These are phyloP conservation scores for Propsilocerus akamusi DNA, from an alignment of 1,140 invertebrate species.

Conservation along the genomic window DNA sequence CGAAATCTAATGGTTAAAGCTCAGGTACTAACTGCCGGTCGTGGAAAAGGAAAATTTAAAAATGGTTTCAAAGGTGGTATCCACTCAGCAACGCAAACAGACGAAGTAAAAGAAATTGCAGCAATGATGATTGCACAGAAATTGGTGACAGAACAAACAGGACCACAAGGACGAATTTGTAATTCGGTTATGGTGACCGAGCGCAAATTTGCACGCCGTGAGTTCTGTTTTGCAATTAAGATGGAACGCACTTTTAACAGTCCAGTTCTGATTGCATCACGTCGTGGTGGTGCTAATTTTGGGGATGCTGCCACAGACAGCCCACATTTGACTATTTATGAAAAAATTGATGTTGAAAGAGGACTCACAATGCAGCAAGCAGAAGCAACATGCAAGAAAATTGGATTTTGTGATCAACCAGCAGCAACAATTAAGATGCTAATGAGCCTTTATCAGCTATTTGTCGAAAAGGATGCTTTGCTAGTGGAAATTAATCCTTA, in stretches of 20 bases:
- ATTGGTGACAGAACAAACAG: slow-evolving; percentile 47
- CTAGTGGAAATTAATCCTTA: slow-evolving; percentile 6
- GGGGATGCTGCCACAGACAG: slow-evolving; percentile 38
- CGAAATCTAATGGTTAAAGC: slow-evolving; percentile 80
- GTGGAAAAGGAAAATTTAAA: neutral
- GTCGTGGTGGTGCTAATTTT: slow-evolving; percentile 41
- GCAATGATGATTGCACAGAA: slow-evolving; percentile 33
- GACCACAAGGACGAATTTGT: slow-evolving; percentile 33
- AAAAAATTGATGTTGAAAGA: slow-evolving; percentile 65
- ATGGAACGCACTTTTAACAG: slow-evolving; percentile 31
- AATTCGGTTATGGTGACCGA: slow-evolving; percentile 40
- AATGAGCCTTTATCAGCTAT: slow-evolving; percentile 65
- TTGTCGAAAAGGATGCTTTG: slow-evolving; percentile 41
- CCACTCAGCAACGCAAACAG: neutral
- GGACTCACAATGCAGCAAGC: slow-evolving; percentile 61
- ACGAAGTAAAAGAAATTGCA: neutral
- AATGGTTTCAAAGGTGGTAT: neutral
- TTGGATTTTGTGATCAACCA: slow-evolving; percentile 52
- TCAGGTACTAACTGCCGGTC: slow-evolving; percentile 27
- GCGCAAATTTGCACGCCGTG: slow-evolving; percentile 35
- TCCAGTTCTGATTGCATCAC: slow-evolving; percentile 37
- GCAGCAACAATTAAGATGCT: slow-evolving; percentile 60
- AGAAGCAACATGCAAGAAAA: slow-evolving; percentile 44
- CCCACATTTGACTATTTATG: slow-evolving; percentile 44
- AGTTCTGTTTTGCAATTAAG: slow-evolving; percentile 45